Percentiles rank a stretch among this genome's conserved stretches.
Evolutionary conservation across 2,113 vertebrate species (phyloP).

Genomic region (Labrus mixtus): DNA sequence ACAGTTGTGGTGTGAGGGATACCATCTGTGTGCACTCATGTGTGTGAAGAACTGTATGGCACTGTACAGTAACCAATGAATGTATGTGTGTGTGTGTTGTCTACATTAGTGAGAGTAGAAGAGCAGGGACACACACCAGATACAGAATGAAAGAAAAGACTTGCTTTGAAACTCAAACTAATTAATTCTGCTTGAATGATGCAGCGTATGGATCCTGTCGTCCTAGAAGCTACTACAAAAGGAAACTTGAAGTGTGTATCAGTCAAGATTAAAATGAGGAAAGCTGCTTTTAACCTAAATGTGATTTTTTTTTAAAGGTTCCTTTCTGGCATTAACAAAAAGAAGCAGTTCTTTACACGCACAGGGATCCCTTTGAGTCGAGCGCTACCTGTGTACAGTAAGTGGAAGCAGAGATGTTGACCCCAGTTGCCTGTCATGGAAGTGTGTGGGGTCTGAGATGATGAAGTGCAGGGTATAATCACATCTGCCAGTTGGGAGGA

Average conservation of each 20-base stretch:
- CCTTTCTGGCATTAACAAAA: background rate
- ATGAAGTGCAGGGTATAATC: slow-evolving; percentile 57
- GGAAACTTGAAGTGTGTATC: background rate
- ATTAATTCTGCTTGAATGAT: background rate
- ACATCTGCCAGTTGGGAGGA: slow-evolving; percentile 14
- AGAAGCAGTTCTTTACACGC: background rate
- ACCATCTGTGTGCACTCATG: slow-evolving; percentile 60
- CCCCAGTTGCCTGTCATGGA: slow-evolving; percentile 49
- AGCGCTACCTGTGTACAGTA: slow-evolving; percentile 11
- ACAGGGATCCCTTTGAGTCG: slow-evolving; percentile 12
- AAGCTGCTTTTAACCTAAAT: no score
- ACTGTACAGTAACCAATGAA: slow-evolving; percentile 31
- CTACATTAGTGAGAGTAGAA: slow-evolving; percentile 17
- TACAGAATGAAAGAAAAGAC: slow-evolving; percentile 44
- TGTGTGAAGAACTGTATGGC: slow-evolving; percentile 13
- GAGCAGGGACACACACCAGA: slow-evolving; percentile 21
- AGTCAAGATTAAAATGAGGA: slow-evolving; percentile 10
- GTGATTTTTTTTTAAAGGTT: background rate
- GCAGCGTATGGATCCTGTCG: slow-evolving; percentile 18
- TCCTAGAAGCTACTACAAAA: background rate
- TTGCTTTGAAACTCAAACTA: slow-evolving; percentile 46
- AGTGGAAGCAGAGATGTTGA: slow-evolving; percentile 60
- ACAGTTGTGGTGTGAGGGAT: slow-evolving; percentile 53
- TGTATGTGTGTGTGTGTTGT: slow-evolving; percentile 14
- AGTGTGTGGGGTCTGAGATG: slow-evolving; percentile 21